Evolutionary conservation across 2,888 invertebrate species (phyloP), one percentile per base, ranked within the genome.

Genomic region (Xestia rhomboidea): DNA sequence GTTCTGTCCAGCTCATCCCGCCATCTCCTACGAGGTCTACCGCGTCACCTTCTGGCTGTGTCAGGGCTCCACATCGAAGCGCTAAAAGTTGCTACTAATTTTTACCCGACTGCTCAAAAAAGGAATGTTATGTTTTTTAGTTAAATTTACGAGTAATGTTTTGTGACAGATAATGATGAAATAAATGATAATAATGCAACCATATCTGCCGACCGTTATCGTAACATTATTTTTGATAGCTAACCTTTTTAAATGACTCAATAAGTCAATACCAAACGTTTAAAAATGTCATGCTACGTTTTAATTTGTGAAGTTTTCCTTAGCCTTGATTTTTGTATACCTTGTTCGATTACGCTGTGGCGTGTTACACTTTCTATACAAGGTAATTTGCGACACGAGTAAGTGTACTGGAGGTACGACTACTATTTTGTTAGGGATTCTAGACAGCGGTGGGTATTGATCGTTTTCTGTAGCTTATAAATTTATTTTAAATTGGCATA

Each of bases 181-280:
- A 77, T 70, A 79, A 64, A 80, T 73, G 54, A 78, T 57, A 64
- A 63, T 21, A 30, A 15, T 38, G 30, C 24, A 21, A 13, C 51
- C 8, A 2, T 80, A 78, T 78, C 54, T 54, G 46, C 30, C 38
- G 27, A 27, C n/a, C 11, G 15, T 73, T 80, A 80, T 80, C 80
- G 8, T n/a, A 10, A 63, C 38, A 63, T 49, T 21, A 15, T 46
- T 44, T 80, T 38, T 73, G 18, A 73, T 54, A 34, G 62, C n/a
- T 0, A 34, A n/a, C 24, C 46, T 57, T 80, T 81, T 18, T 13
- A 66, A 74, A 66, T 73, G 10, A 57, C 38, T 73, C 54, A 57
- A 27, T 49, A 41, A 41, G 81, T 73, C 18, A 49, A 41, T 46
- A 46, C 5, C 3, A 24, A 30, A 18, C 18, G 24, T 21, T 1